Percentiles rank a stretch among this genome's conserved stretches.
phyloP scores from a whole-genome alignment of 1,140 invertebrate species.

The Orchestia grillus region DNA sequence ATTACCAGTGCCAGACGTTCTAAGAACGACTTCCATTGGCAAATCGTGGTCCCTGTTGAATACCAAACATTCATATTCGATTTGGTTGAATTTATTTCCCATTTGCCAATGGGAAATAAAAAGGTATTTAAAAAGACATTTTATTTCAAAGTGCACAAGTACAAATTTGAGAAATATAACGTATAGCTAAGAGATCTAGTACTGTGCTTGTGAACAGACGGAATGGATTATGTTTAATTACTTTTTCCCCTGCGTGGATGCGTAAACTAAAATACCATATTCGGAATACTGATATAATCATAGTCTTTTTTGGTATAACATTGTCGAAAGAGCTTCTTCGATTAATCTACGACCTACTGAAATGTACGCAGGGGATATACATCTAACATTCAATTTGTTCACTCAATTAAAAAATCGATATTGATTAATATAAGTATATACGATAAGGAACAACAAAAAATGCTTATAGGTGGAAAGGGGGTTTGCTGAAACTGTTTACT shows the following conservation, averaged over 20 bases:
- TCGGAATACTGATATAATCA: background rate
- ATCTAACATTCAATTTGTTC: background rate
- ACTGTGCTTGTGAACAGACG: background rate
- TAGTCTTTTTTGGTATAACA: background rate
- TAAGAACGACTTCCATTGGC: no score
- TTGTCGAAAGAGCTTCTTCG: background rate
- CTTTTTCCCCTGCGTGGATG: background rate
- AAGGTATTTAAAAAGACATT: background rate
- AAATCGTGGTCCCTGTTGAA: no score
- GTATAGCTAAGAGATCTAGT: background rate
- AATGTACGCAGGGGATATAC: background rate
- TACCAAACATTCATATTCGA: no score
- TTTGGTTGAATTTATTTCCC: no score
- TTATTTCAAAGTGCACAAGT: constrained; percentile 18
- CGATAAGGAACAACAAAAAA: background rate
- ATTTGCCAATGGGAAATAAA: background rate
- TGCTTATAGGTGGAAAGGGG: background rate
- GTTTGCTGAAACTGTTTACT: background rate
- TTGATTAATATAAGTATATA: background rate
- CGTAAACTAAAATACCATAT: background rate
- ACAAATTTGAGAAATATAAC: constrained; percentile 19
- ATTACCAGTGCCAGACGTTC: no score
- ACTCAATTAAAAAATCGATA: background rate
- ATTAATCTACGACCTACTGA: background rate
- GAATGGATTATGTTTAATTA: background rate